Evolutionary conservation across 2,888 invertebrate genomes (phyloP).

Genomic region (Diarsia dahlii): DNA sequence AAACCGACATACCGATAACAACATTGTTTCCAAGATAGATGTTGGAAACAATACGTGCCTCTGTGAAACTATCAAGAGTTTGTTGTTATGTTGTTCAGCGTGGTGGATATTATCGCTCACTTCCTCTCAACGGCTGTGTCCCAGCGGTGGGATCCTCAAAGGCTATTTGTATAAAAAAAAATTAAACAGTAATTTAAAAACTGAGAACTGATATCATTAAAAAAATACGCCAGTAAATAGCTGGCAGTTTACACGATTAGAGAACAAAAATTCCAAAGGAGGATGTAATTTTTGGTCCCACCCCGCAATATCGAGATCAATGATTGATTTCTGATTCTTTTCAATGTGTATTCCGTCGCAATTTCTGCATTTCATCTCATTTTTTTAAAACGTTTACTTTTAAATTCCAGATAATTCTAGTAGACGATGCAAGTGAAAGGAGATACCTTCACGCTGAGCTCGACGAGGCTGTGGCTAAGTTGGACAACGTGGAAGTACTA

Average conservation of each 20-base stretch:
- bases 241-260: too few relatives aligned
- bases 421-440: slow-evolving; percentile 87
- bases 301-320: too few relatives aligned
- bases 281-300: too few relatives aligned
- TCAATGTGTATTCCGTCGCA: too few relatives aligned
- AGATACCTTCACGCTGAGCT: slow-evolving; percentile 83
- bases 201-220: too few relatives aligned
- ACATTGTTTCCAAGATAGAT: not conserved
- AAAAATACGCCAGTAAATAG: too few relatives aligned
- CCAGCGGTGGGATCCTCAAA: not conserved
- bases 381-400: not conserved
- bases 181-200: too few relatives aligned
- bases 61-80: not conserved
- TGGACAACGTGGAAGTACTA: slow-evolving; percentile 90
- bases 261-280: too few relatives aligned
- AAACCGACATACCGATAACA: not conserved
- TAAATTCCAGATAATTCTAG: slow-evolving; percentile 84
- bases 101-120: not conserved
- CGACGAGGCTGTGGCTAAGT: slow-evolving; percentile 79
- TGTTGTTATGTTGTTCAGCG: not conserved
- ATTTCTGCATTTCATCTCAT: too few relatives aligned
- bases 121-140: not conserved
- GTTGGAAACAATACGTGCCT: too few relatives aligned
- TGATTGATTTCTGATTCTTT: too few relatives aligned
- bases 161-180: not conserved